Evolutionary conservation across 2,797 vertebrate species (phyloP), one percentile per base, ranked within the genome.

Genomic region (Myotis vivesi): DNA sequence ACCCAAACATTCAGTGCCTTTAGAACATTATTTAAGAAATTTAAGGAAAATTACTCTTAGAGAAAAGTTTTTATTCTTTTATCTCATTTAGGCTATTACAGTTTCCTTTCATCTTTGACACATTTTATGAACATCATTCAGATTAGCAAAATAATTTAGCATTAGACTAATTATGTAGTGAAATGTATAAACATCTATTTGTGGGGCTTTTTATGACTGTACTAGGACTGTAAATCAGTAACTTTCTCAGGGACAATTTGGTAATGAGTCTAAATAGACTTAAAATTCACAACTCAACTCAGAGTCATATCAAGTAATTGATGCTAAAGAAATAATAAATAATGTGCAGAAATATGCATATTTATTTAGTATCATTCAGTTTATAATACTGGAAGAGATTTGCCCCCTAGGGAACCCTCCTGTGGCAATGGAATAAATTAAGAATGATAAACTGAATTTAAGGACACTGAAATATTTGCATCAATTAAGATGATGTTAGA

Each of bases 61-160:
- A 76, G 12, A 81, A 6, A 83, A 20, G 11, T 55, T 84, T 82
- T 88, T 53, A 79, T 76, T 91, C 64, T 97, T 97, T 93, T n/a
- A 84, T 91, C 55, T 83, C 17, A 12, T 81, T 92, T 87, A 59
- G 44, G 20, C 73, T 69, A 84, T 81, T 92, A 84, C 9, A 83
- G 19, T 3, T n/a, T 81, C 44, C 69, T 94, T 97, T 95, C 69
- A 94, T 92, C 79, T 93, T 91, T 64, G 83, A 38, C 13, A 87
- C 7, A 16, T 69, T 92, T 94, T 64, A 81, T 90, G 55, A 10
- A 28, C 30, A 44, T 77, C 28, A 84, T 92, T 87, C 30, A 93
- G 28, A 30, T 80, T 89, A 91, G 22, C 79, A 81, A 91, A 89
- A 91, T 59, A 82, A 64, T 89, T 87, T 55, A 69, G 23, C 36